Evolutionary conservation across 2,888 invertebrate genomes (phyloP).

Genomic region (Terebella lapidaria): DNA sequence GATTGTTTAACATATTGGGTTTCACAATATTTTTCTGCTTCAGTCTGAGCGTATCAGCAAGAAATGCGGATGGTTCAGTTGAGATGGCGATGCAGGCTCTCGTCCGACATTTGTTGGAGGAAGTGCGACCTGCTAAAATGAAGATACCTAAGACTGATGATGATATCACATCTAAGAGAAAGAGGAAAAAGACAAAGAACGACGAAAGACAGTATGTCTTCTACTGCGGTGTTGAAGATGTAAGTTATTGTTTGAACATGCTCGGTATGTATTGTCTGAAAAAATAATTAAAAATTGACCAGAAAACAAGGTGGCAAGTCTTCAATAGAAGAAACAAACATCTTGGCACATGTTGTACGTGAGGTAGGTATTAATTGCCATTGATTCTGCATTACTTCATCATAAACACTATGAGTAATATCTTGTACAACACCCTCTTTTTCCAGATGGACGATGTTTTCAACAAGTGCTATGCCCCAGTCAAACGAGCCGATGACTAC

Average conservation of each 20-base stretch:
- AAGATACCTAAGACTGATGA: no score
- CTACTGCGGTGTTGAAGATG: not conserved
- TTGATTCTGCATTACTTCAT: no score
- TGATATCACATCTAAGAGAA: not conserved
- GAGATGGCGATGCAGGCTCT: not conserved
- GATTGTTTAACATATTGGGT: no score
- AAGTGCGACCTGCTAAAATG: not conserved
- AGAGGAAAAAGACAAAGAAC: not conserved
- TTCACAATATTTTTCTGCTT: not conserved
- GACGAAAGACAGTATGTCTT: not conserved
- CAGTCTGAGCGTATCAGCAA: not conserved
- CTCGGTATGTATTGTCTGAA: no score
- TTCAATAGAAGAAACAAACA: no score
- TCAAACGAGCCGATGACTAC: conserved; percentile 8
- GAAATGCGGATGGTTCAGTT: not conserved
- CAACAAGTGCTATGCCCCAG: conserved; percentile 4
- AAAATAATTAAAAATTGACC: no score
- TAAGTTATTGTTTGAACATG: no score
- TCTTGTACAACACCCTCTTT: no score
- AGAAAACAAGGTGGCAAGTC: no score
- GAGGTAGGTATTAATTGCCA: no score
- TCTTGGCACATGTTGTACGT: no score
- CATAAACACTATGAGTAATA: no score
- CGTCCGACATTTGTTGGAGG: not conserved
- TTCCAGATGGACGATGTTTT: conserved; percentile 13